Base-by-base conservation (phyloP, 1,140 invertebrate genomes). In the Sipha flava region DNA sequence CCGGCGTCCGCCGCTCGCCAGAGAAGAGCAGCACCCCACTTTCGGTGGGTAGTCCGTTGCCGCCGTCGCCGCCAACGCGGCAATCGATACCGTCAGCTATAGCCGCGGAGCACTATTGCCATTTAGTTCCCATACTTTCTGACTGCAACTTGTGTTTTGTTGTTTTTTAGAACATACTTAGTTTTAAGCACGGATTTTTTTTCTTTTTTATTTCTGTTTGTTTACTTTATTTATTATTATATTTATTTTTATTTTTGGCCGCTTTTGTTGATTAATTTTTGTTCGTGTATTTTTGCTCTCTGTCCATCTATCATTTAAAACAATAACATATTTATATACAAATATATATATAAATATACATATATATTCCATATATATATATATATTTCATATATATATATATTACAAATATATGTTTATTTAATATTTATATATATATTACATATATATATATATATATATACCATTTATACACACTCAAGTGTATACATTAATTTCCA, bases 161-260 rank as follows among this genome's bases (percentile, higher is more conserved):
- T n/a, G n/a, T n/a, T n/a, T n/a, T 77, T 77, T 77, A 77, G 73
- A 26, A 57, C 73, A 34, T 77, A 77, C 73, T 77, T 77, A 77
- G 73, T 77, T 77, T 77, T 77, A 77, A 77, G 73, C 73, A 77
- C 73, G 73, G 52, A 59, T 77, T 77, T 77, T 77, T 77, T 77
- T 59, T 77, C 43, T 77, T 59, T 43, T 77, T 59, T 57, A 40
- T 75, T 45, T 26, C 45, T 70, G n/a, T 26, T 47, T 2, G 3
- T 43, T 66, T 43, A 31, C 31, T 54, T 75, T 37, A 54, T 49
- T 47, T 66, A 6, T 2, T 31, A 16, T 59, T 59, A 10, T 31
- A 3, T 59, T 31, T 16, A 31, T 29, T 29, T 31, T 31, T 59
- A 37, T 29, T 26, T 70, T 70, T 70, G 23, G 40, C 66, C 66